Percentiles rank a stretch among this genome's conserved stretches.
Evolutionary conservation across 2,797 vertebrate species (phyloP).

Genomic region (Pogonophryne albipinna): DNA sequence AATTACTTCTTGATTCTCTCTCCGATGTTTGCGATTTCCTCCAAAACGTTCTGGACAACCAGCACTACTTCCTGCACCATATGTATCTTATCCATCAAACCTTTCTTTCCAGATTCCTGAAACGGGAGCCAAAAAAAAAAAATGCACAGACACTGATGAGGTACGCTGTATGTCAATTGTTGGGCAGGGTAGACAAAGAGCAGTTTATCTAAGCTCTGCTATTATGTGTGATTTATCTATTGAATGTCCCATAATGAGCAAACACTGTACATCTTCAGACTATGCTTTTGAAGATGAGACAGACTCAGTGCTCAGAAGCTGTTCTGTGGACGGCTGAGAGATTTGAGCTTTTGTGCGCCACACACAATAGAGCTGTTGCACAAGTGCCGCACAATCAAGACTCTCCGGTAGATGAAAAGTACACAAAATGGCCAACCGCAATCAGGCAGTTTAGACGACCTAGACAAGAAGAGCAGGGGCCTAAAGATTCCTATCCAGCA

Average conservation of each 20-base stretch:
- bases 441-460: conserved; percentile 77
- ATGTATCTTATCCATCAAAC: conserved; percentile 95
- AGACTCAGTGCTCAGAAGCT: conserved; percentile 64
- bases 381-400: conserved; percentile 84
- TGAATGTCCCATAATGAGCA: conserved; percentile 86
- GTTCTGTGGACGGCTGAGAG: conserved; percentile 76
- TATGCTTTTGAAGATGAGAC: conserved; percentile 81
- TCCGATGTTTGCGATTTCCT: conserved; percentile 92
- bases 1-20: conserved; percentile 97
- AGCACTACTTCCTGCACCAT: conserved; percentile 98
- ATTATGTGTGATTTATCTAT: conserved; percentile 85
- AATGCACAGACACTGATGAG: conserved; percentile 77
- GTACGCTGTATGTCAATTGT: conserved; percentile 74
- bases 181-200: conserved; percentile 76
- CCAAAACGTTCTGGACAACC: conserved; percentile 91
- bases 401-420: conserved; percentile 81
- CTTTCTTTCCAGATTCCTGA: conserved; percentile 94
- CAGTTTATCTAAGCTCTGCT: conserved; percentile 79
- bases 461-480: conserved; percentile 60
- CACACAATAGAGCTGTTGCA: conserved; percentile 81
- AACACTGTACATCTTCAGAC: conserved; percentile 80
- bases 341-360: conserved; percentile 81
- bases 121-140: conserved; percentile 41
- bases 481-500: conserved; percentile 69
- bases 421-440: conserved; percentile 84